Conservation (phyloP, 2,888 invertebrate genomes). For the Altica lythri region DNA sequence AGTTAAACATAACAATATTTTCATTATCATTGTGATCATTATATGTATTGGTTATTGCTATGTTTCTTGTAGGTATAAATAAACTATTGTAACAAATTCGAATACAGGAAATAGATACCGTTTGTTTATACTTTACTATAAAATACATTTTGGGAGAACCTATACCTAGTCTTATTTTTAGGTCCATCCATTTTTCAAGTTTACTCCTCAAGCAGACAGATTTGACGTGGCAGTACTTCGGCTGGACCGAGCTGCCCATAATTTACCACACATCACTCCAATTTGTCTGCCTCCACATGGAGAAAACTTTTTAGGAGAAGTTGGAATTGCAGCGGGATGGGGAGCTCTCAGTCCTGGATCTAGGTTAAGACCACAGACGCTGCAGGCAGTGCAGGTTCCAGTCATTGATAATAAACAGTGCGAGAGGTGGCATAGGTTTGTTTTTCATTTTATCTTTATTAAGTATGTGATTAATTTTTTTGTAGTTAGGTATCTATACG, state of each 20-base stretch:
- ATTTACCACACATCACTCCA: slow-evolving; percentile 88
- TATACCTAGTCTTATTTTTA: slow-evolving; percentile 57
- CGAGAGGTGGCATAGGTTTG: slow-evolving; percentile 67
- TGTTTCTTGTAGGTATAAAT: too few species aligned
- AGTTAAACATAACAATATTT: too few species aligned
- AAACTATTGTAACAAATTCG: too few species aligned
- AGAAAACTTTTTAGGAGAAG: slow-evolving; percentile 87
- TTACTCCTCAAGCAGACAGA: slow-evolving; percentile 89
- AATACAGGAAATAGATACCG: too few species aligned
- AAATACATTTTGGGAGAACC: too few species aligned
- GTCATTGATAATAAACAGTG: slow-evolving; percentile 86
- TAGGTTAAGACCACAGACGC: slow-evolving; percentile 81
- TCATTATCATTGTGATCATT: too few species aligned
- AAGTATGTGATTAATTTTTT: too few species aligned
- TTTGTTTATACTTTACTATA: too few species aligned
- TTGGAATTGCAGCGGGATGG: slow-evolving; percentile 93
- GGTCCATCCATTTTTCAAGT: slow-evolving; percentile 90
- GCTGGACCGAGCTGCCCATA: slow-evolving; percentile 86
- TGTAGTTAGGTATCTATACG: too few species aligned
- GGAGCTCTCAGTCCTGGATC: slow-evolving; percentile 86
- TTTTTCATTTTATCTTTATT: slow-evolving; percentile 14
- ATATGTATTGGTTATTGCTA: too few species aligned
- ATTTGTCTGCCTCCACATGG: slow-evolving; percentile 90
- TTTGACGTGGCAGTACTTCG: slow-evolving; percentile 91
- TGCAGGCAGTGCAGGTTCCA: slow-evolving; percentile 91